phyloP scores from a whole-genome alignment of 2,797 vertebrate genomes.

The Acomys russatus region DNA sequence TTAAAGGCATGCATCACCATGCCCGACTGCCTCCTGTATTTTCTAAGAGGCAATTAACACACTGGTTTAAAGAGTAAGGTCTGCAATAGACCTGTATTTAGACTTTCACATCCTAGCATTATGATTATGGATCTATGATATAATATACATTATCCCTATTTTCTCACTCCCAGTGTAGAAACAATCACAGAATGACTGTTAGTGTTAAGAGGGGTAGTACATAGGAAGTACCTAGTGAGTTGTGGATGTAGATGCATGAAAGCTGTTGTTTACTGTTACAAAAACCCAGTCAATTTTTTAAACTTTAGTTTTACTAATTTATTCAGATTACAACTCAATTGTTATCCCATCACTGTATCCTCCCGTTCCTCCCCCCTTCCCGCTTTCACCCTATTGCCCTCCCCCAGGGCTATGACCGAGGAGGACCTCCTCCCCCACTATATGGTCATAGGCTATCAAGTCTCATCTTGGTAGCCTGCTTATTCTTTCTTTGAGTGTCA shows the following conservation, averaged over 20 bases:
- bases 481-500: no score
- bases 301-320: no score
- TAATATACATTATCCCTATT: slow-evolving; percentile 1
- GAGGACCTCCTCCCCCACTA: no score
- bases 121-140: slow-evolving; percentile 18
- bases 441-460: no score
- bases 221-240: slow-evolving; percentile 25
- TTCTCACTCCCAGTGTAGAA: slow-evolving; percentile 38
- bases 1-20: no score
- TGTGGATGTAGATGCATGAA: slow-evolving; percentile 48
- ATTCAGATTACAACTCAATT: no score
- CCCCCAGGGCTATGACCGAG: no score
- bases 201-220: not conserved
- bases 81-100: slow-evolving; percentile 60
- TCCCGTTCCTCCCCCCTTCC: no score
- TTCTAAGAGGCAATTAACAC: slow-evolving; percentile 37
- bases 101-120: slow-evolving; percentile 11
- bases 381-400: no score
- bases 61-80: slow-evolving; percentile 55
- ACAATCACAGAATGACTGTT: slow-evolving; percentile 8
- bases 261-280: slow-evolving; percentile 28
- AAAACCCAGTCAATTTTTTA: no score
- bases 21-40: not conserved
- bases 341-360: no score
- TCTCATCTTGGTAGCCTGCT: no score